phyloP scores from a whole-genome alignment of 2,888 invertebrate species.

The Brachypalpus laphriformis region DNA sequence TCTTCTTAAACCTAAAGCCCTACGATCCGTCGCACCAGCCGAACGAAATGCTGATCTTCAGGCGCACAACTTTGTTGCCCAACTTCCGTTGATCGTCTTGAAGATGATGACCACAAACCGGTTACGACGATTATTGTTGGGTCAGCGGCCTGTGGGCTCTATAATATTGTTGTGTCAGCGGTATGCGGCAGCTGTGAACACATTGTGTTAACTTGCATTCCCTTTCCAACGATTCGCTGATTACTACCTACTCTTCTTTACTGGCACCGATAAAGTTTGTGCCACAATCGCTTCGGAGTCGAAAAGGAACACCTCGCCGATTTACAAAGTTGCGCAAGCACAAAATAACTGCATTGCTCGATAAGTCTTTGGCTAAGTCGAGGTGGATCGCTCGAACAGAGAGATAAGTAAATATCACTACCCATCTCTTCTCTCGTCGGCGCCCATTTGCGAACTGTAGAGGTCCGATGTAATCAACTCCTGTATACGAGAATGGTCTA shows the following conservation, averaged over 20 bases:
- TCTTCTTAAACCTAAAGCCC: too few relatives aligned
- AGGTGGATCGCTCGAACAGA: conserved; percentile 50
- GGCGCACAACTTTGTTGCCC: too few relatives aligned
- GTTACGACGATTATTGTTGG: too few relatives aligned
- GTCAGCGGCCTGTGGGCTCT: too few relatives aligned
- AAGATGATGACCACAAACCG: too few relatives aligned
- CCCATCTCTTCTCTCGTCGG: conserved; percentile 68
- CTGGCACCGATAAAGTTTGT: conserved; percentile 46
- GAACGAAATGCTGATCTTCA: too few relatives aligned
- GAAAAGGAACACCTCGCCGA: conserved; percentile 50
- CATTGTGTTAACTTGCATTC: too few relatives aligned
- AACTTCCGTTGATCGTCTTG: too few relatives aligned
- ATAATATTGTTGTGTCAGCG: too few relatives aligned
- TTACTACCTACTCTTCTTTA: conserved; percentile 15
- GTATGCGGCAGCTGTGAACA: too few relatives aligned
- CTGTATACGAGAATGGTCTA: conserved; percentile 71
- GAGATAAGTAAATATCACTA: conserved; percentile 57
- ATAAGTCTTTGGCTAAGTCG: conserved; percentile 50
- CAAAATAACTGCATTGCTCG: conserved; percentile 55
- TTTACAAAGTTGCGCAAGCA: conserved; percentile 50
- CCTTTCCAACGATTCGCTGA: conserved; percentile 15
- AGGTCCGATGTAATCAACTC: conserved; percentile 74
- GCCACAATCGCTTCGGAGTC: conserved; percentile 32
- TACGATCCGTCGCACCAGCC: too few relatives aligned
- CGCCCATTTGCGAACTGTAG: conserved; percentile 59